Evolutionary conservation across 2,113 vertebrate genomes (phyloP).

Genomic region (Chroicocephalus ridibundus): DNA sequence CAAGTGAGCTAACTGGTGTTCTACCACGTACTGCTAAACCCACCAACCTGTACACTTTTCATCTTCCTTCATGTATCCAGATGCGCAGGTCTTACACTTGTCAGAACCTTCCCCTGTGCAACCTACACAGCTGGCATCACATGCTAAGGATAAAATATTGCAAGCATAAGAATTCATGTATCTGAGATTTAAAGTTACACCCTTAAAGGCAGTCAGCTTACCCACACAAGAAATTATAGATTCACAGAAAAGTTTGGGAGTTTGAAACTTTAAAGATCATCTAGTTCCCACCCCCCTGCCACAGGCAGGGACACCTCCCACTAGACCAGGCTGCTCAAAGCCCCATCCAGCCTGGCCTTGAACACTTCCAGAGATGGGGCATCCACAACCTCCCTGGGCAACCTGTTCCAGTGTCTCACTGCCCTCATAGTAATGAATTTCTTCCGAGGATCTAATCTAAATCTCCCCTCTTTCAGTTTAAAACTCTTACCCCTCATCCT

Average conservation of each 20-base stretch:
- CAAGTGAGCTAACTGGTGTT: not conserved
- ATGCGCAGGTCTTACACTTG: conserved; percentile 77
- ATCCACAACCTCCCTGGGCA: not conserved
- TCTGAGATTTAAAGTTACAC: not conserved
- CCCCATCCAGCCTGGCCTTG: not conserved
- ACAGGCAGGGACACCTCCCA: not conserved
- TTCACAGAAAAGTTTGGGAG: not conserved
- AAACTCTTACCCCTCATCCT: not conserved
- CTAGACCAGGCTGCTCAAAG: not conserved
- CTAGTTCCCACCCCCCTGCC: not conserved
- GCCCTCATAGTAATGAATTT: not conserved
- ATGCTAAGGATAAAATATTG: conserved; percentile 71
- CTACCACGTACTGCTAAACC: not conserved
- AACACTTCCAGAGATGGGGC: not conserved
- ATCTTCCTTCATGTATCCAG: conserved; percentile 77
- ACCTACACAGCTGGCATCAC: conserved; percentile 82
- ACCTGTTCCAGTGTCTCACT: not conserved
- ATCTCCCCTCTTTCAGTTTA: not conserved
- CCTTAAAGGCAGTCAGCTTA: not conserved
- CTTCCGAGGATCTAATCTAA: not conserved
- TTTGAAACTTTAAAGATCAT: not conserved
- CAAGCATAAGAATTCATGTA: not conserved
- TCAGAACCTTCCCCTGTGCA: conserved; percentile 85
- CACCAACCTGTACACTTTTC: conserved; percentile 84
- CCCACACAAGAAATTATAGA: not conserved